phyloP scores from a whole-genome alignment of 2,797 vertebrate species.

The Buphagus erythrorhynchus region DNA sequence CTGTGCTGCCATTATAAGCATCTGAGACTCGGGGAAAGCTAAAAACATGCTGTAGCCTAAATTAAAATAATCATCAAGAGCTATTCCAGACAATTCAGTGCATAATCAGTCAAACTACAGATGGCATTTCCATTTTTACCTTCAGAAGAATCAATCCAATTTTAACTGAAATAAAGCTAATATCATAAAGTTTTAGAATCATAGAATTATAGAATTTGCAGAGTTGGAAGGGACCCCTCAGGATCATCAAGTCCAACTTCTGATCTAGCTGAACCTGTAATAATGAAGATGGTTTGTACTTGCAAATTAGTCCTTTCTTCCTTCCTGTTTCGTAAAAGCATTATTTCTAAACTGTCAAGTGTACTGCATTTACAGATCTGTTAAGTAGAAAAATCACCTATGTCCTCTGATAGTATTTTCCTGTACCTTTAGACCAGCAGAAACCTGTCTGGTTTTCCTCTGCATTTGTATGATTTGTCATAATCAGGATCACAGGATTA shows the following conservation, averaged over 20 bases:
- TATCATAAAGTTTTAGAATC: not conserved
- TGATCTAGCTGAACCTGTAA: not conserved
- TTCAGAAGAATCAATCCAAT: not conserved
- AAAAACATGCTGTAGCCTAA: not conserved
- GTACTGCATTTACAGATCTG: not conserved
- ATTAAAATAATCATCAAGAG: not conserved
- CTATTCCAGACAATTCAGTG: not conserved
- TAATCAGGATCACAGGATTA: not conserved
- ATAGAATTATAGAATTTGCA: not conserved
- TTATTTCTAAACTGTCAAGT: not conserved
- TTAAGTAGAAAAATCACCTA: not conserved
- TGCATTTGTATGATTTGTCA: not conserved
- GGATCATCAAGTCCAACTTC: fast-evolving
- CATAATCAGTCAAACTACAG: not conserved
- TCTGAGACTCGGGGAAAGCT: not conserved
- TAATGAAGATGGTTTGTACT: not conserved
- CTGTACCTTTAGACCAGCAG: not conserved
- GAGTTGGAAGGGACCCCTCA: not conserved
- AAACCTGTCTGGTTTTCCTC: not conserved
- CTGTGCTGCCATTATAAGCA: not conserved
- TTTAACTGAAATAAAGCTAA: not conserved
- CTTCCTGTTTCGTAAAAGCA: not conserved
- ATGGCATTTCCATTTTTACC: not conserved
- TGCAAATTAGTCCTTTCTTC: not conserved
- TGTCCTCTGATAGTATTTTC: not conserved